Base-by-base conservation (phyloP, 2,113 vertebrate species). In the Telmatochromis sp. region DNA sequence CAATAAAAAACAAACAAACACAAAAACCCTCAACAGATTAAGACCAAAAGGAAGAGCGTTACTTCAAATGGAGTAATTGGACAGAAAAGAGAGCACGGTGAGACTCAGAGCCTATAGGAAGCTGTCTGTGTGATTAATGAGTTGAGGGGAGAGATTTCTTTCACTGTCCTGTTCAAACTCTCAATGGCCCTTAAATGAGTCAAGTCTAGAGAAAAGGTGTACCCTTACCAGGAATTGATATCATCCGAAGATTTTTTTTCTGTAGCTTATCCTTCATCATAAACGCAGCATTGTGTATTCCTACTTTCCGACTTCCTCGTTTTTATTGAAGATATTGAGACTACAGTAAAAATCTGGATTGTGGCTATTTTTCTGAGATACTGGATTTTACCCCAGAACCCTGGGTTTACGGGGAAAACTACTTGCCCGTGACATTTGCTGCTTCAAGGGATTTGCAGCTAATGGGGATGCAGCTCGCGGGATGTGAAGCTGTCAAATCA, bases 51-150 rank as follows among this genome's bases (percentile, higher is more conserved):
- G 42, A 37, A 19, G 8, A 53, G 37, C 0, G 1, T 15, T 31
- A 37, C 37, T 58, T 54, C 23, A 54, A 19, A 23, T 28, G 35
- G 6, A 26, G 19, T 55, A 40, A 28, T 19, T 75, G 70, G 40
- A 17, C 26, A 45, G 83, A 70, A 83, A 82, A 88, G 5, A 21
- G 55, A 68, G 17, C 47, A 45, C 21, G 7, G 53, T 28, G 82
- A 33, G 82, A 82, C 28, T 15, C 19, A 28, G 70, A 88, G 58
- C 26, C 60, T 84, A 85, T 87, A 89, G 75, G 81, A 31, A 9
- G 28, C 83, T 91, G 91, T 91, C 91, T 88, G 19, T 3, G 12
- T 89, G 92, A 93, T 93, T 73, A 91, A 94, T 92, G 84, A 82
- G 75, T 80, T 14, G 5, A 4, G 2, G 26, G 35, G 33, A 37